phyloP scores from a whole-genome alignment of 2,797 vertebrate species.

The Enteromius anoplus region DNA sequence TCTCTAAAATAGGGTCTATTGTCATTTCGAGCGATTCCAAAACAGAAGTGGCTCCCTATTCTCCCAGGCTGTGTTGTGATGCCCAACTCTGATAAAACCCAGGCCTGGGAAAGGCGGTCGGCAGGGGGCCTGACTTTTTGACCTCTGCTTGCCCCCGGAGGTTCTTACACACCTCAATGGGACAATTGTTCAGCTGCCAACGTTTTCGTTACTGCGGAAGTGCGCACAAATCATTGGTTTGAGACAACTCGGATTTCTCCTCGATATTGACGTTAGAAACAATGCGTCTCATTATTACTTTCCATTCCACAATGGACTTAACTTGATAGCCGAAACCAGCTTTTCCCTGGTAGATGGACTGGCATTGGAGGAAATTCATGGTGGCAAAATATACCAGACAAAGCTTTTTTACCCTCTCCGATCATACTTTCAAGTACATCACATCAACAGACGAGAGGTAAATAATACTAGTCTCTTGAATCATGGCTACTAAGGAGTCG shows the following conservation, averaged over 20 bases:
- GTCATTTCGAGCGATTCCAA: slow-evolving; percentile 24
- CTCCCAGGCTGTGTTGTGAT: slow-evolving; percentile 55
- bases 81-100: slow-evolving; percentile 52
- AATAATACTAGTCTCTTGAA: slow-evolving; percentile 32
- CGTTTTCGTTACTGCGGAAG: slow-evolving; percentile 64
- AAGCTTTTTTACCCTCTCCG: not conserved
- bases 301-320: slow-evolving; percentile 33
- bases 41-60: slow-evolving; percentile 26
- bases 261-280: slow-evolving; percentile 57
- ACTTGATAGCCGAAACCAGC: slow-evolving; percentile 42
- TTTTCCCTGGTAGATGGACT: slow-evolving; percentile 29
- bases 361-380: slow-evolving; percentile 13
- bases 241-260: slow-evolving; percentile 69
- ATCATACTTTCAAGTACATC: slow-evolving; percentile 7
- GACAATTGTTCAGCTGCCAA: slow-evolving; percentile 70
- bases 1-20: slow-evolving; percentile 4
- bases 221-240: slow-evolving; percentile 65
- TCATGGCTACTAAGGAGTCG: slow-evolving; percentile 17
- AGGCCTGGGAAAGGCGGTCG: slow-evolving; percentile 45
- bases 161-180: slow-evolving; percentile 70
- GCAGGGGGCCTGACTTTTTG: slow-evolving; percentile 64
- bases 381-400: slow-evolving; percentile 3
- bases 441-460: slow-evolving; percentile 29
- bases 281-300: slow-evolving; percentile 59
- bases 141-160: slow-evolving; percentile 72